Conservation (phyloP, 2,888 invertebrate species). For the Cacoxenus indagator region DNA sequence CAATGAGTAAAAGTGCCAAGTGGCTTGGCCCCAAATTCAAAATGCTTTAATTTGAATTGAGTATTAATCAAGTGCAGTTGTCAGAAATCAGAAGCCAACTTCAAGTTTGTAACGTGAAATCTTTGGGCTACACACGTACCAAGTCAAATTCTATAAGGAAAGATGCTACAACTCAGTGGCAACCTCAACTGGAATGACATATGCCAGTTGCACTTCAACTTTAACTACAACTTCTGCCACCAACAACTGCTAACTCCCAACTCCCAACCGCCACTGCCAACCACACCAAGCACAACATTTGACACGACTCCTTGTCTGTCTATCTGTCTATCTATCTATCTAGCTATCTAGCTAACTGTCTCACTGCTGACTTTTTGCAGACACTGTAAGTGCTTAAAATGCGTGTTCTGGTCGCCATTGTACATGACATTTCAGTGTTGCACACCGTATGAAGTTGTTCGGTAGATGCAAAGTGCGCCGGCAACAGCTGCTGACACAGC, state of each 20-base stretch:
- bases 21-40: not conserved
- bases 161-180: not conserved
- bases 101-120: no score
- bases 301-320: not conserved
- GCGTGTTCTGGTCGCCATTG: constrained; percentile 1
- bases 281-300: no score
- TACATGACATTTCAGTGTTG: constrained; percentile 18
- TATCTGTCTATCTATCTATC: not conserved
- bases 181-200: not conserved
- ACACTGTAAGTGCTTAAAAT: constrained; percentile 5
- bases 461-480: not conserved
- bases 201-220: no score
- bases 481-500: not conserved
- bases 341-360: no score
- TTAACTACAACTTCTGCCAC: no score
- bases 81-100: not conserved
- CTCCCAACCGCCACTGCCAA: no score
- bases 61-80: not conserved
- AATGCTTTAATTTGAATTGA: not conserved
- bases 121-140: not conserved
- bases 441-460: constrained; percentile 49
- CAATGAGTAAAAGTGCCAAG: not conserved
- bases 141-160: not conserved
- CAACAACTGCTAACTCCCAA: no score
- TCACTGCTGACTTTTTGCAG: constrained; percentile 1